Base-by-base conservation (phyloP, 2,888 invertebrate genomes). In the Oxyscelio sp. region DNA sequence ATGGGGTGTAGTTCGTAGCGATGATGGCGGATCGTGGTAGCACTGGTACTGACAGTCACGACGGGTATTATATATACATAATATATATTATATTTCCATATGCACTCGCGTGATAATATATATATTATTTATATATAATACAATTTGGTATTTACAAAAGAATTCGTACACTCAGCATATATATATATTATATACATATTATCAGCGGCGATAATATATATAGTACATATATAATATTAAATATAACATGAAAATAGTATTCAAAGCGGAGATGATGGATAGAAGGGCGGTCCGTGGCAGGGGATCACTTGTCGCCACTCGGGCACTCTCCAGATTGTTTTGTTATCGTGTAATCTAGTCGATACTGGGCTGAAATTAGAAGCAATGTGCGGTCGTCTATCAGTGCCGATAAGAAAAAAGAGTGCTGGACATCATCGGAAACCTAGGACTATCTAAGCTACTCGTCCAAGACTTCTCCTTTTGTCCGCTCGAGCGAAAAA, bases 301-400 rank as follows among this genome's bases (percentile, higher is more conserved):
- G 91, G 91, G 94, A 94, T 94, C 94, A 94, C 94, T 94, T 94
- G 90, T 94, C 94, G 88, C 93, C 92, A 90, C 91, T 93, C 87
- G 93, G 92, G 83, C 93, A 93, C 88, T 94, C 94, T 87, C 94
- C 94, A 83, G 94, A 91, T 89, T 94, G 94, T 89, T 94, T 94
- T 91, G 93, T 92, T 89, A 93, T 91, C 87, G 92, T 90, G 88
- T 94, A 95, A 90, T 95, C 94, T 87, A 95, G 89, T 87, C 94
- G 93, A 89, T 94, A 95, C 87, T 94, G 94, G 86, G 94, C 95
- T 95, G 93, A 87, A 94, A 94, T 85, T 74, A 87, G 82, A 88
- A 86, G 79, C 80, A 80, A 75, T 78, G 77, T 80, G 80, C 85
- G 77, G 80, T 77, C 80, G 74, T 85, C 83, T 86, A 82, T 85